Percentiles rank a stretch among this genome's conserved stretches.
phyloP scores from a whole-genome alignment of 1,140 invertebrate genomes.

The Papilio glaucus region DNA sequence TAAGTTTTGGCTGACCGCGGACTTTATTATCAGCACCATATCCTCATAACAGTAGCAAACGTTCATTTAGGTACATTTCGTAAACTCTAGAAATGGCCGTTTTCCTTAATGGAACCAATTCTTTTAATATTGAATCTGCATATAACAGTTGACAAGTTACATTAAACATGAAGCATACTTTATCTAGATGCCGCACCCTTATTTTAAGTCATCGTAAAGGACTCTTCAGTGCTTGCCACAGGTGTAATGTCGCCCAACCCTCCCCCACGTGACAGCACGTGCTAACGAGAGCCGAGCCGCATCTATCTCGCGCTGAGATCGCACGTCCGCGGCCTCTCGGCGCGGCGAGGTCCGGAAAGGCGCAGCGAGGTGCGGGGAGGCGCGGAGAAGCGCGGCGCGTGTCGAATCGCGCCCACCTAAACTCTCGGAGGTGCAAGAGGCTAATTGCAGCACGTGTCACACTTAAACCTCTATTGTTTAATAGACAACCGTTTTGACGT shows the following conservation, averaged over 20 bases:
- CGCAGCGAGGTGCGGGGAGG: conserved; percentile 37
- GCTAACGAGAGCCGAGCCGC: conserved; percentile 8
- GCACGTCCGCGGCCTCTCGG: conserved; percentile 21
- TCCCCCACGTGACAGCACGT: conserved; percentile 24
- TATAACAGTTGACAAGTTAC: not conserved
- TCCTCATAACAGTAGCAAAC: too few species aligned
- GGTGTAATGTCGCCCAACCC: conserved; percentile 16
- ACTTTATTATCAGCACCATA: too few species aligned
- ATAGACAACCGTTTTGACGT: conserved; percentile 43
- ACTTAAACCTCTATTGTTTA: conserved; percentile 45
- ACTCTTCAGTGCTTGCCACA: conserved; percentile 6
- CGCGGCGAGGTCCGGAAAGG: conserved; percentile 27
- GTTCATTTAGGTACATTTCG: too few species aligned
- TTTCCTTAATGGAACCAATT: too few species aligned
- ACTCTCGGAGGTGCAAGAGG: conserved; percentile 41
- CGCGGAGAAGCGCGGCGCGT: conserved; percentile 44
- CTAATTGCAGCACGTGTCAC: conserved; percentile 55
- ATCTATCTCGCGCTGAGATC: conserved; percentile 29
- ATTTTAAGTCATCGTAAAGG: not conserved
- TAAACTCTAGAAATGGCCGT: too few species aligned
- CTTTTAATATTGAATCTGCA: too few species aligned
- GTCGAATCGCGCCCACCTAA: conserved; percentile 51
- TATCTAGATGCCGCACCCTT: not conserved
- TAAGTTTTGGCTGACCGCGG: too few species aligned
- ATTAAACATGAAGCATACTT: not conserved